Evolutionary conservation across 2,113 vertebrate species (phyloP), one percentile per base, ranked within the genome.

Genomic region (Strigops habroptila): DNA sequence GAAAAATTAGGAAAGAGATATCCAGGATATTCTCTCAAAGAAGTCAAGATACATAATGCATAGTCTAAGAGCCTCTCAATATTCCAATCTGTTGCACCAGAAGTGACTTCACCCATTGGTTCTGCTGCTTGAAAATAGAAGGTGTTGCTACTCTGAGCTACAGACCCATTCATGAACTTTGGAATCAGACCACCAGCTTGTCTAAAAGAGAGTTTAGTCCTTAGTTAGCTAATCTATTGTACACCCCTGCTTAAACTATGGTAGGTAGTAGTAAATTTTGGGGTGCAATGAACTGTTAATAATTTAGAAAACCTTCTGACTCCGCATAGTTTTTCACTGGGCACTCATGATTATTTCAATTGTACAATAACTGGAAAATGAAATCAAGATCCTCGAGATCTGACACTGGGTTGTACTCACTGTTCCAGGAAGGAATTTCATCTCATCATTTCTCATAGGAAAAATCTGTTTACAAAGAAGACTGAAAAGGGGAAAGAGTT

Each of bases 391-490:
- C 64, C 51, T 82, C 10, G 15, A 95, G 82, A 85, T 95, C n/a
- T 95, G 76, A 94, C 41, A 60, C 4, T 8, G 33, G 39, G 48
- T 62, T 85, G 49, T 85, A 60, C 62, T 93, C 3, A 9, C 27
- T 92, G 43, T 91, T 96, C 44, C 68, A 90, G 86, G 87, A 96
- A 87, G n/a, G 33, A 88, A 71, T 80, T 94, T 95, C 9, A 48
- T 95, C 22, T 91, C 49, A 30, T 68, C 48, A 68, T 79, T 77
- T 82, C 67, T 93, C 64, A 75, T 12, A 91, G 67, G 76, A 91
- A 94, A 97, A 97, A 87, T 92, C 73, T 97, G 78, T 95, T 97
- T 95, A 88, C 52, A 85, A 67, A 91, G 57, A 91, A 73, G 25
- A 89, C 37, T 81, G 60, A 48, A 86, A 78, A 41, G 46, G 76